Evolutionary conservation across 2,113 vertebrate genomes (phyloP), one percentile per base, ranked within the genome.

Genomic region (Sarotherodon lohbergeri): DNA sequence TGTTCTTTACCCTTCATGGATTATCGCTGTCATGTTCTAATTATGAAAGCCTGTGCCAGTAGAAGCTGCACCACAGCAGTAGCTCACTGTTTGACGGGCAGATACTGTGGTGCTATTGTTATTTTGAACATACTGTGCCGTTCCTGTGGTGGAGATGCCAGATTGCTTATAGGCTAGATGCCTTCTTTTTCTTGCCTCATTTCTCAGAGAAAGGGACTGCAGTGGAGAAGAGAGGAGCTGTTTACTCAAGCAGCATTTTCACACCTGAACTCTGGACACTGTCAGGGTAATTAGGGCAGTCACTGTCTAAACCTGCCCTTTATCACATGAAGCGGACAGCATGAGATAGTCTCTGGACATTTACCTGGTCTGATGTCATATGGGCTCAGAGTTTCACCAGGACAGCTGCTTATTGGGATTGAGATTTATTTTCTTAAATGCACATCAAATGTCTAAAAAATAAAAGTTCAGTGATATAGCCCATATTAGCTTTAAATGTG

Each of bases 101-200:
- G 88, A 22, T 86, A 80, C 90, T 76, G 56, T 87, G 83, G 91
- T 88, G 85, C 89, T 91, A 86, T 94, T 96, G 94, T 94, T 93
- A 90, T 93, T 94, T 88, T 88, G 93, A 94, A 95, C 91, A 89
- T 90, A 83, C 86, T 95, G 95, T 92, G 57, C 90, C 3, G 10
- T 92, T 93, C 90, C 85, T 80, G 52, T 92, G 80, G 88, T 81
- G 89, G 83, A 90, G 92, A 92, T 89, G 88, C 88, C 83, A 91
- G 46, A 85, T 87, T 86, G 61, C 91, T 88, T 83, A 46, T 87
- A 68, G 83, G 78, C 55, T 71, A 90, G 79, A 85, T 68, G 9
- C 66, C 57, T 76, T 80, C 68, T 76, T 82, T 91, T 48, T 89
- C 68, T 81, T 79, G 83, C 80, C 16, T 83, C 41, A 24, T 66